Base-by-base conservation (phyloP, 2,797 vertebrate species). In the Gymnocypris eckloni region DNA sequence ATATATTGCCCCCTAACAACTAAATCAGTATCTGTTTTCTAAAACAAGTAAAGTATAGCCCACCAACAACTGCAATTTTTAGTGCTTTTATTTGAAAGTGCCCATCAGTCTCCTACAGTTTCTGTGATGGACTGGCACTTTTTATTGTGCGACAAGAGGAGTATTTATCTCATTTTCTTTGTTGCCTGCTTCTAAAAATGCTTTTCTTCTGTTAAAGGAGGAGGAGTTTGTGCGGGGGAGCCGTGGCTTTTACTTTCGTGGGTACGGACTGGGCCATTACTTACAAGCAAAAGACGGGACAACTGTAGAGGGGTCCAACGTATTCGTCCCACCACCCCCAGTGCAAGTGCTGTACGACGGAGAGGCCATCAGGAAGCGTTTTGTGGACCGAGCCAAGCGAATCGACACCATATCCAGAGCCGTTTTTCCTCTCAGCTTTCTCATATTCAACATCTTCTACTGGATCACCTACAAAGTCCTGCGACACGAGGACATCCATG, bases 391-490 rank as follows among this genome's bases (percentile, higher is more conserved):
- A 45, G 97, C 97, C 87, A 98, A 98, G 89, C 96, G 97, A 88
- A 99, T 99, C 11, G 97, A 98, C 91, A 98, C 97, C 90, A 91
- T 99, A 90, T 98, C 97, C 81, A 90, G 96, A 86, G 97, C 97
- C 0, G 93, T 97, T 88, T 99, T 99, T 89, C 98, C 98, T 52
- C 93, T 99, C 91, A 96, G 96, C 92, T 99, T 98, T 92, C 96
- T 99, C 88, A 93, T 98, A 90, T 99, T 99, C 93, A 99, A 98
- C 88, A 94, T 98, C 93, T 98, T 98, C 94, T 99, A 98, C 93
- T 98, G 97, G 97, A 88, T 98, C n/a, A 92, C 97, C 87, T 98
- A 97, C 91, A 98, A 98, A 96, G 97, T 99, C 90, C 94, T 98
- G 92, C 94, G 92, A 90, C 96, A 96, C 0, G 97, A 98, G 93